Percentiles rank a stretch among this genome's conserved stretches.
Evolutionary conservation across 2,113 vertebrate species (phyloP).

Genomic region (Tachysurus vachellii): DNA sequence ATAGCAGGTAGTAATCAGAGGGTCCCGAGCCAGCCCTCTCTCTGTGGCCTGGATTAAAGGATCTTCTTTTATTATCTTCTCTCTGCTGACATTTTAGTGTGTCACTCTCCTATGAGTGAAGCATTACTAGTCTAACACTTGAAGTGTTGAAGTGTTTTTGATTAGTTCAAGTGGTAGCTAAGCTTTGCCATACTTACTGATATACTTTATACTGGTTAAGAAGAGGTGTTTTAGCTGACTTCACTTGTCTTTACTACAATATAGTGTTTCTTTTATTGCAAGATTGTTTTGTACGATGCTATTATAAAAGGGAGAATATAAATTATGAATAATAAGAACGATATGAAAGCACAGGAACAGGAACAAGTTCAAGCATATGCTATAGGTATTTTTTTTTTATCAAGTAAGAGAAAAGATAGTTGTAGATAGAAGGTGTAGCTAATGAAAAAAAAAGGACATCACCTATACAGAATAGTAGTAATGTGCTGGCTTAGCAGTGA

Average conservation of each 20-base stretch:
- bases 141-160: not conserved
- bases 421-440: not conserved
- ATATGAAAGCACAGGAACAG: not conserved
- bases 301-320: not conserved
- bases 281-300: not conserved
- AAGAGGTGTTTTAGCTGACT: not conserved
- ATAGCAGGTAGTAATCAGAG: conserved; percentile 42
- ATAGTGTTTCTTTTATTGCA: not conserved
- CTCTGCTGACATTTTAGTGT: conserved; percentile 7
- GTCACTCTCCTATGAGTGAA: not conserved
- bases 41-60: conserved; percentile 46
- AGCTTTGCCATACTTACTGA: not conserved
- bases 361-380: not conserved
- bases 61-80: conserved; percentile 43
- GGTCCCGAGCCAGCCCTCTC: not conserved
- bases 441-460: not conserved
- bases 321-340: not conserved
- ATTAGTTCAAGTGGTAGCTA: not conserved
- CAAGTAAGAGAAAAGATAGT: not conserved
- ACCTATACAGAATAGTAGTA: not conserved
- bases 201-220: not conserved
- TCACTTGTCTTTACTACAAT: not conserved
- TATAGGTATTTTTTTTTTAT: not conserved
- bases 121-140: not conserved
- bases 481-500: not conserved